Percentiles rank a stretch among this genome's conserved stretches.
Conservation (phyloP, 2,797 vertebrate species). For the Pangasius macronema region DNA sequence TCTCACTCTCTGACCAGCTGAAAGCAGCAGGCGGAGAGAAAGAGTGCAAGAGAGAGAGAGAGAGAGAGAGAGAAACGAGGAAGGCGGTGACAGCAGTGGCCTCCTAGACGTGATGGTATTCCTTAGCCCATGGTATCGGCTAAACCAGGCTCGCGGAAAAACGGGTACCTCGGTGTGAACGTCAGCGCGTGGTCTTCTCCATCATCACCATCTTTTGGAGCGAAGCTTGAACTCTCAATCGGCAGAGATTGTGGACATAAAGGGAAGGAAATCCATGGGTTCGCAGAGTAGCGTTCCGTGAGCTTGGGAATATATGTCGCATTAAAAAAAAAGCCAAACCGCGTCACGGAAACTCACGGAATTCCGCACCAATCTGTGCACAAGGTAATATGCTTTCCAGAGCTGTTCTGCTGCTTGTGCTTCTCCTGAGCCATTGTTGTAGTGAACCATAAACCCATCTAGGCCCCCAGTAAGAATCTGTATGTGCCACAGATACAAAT, state of each 20-base stretch:
- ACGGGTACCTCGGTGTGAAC: slow-evolving; percentile 47
- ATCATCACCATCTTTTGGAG: not conserved
- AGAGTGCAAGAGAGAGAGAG: slow-evolving; percentile 51
- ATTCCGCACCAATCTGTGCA: slow-evolving; percentile 39
- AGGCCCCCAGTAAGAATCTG: slow-evolving; percentile 16
- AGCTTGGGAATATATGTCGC: slow-evolving; percentile 68
- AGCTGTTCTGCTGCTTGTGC: slow-evolving; percentile 6
- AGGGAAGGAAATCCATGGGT: slow-evolving; percentile 61
- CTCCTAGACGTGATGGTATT: slow-evolving; percentile 66
- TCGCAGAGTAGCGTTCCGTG: slow-evolving; percentile 50
- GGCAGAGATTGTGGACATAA: slow-evolving; percentile 55
- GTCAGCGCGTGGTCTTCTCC: not conserved
- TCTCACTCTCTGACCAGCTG: slow-evolving; percentile 66
- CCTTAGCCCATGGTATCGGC: slow-evolving; percentile 51
- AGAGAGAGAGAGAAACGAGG: slow-evolving; percentile 59
- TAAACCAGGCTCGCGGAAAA: slow-evolving; percentile 59
- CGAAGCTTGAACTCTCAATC: not conserved
- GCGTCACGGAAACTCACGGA: slow-evolving; percentile 34
- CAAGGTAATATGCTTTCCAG: slow-evolving; percentile 65
- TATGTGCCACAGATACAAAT: not conserved
- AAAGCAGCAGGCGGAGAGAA: slow-evolving; percentile 52
- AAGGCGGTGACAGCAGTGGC: slow-evolving; percentile 73
- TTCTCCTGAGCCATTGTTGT: slow-evolving; percentile 38
- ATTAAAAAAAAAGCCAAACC: slow-evolving; percentile 39
- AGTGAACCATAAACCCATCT: not conserved